Evolutionary conservation across 2,113 vertebrate genomes (phyloP).

Genomic region (Trochalopteron elliotii): DNA sequence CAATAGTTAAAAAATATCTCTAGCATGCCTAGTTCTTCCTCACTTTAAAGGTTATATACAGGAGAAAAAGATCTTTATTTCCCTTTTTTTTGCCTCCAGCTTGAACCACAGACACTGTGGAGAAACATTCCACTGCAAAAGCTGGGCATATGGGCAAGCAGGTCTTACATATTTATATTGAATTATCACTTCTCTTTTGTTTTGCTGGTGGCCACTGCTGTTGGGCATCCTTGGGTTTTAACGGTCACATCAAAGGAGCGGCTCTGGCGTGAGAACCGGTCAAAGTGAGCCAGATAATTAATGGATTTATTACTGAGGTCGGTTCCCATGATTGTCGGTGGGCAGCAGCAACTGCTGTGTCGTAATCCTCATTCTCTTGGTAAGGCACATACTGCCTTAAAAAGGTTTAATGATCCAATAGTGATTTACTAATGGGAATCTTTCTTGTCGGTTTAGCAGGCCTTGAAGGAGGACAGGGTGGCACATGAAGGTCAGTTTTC

Average conservation of each 20-base stretch:
- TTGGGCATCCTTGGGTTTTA: constrained; percentile 65
- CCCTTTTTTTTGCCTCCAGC: neutral
- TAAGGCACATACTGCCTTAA: constrained; percentile 70
- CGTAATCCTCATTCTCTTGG: constrained; percentile 79
- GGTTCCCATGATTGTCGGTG: constrained; percentile 76
- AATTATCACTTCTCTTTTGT: constrained; percentile 45
- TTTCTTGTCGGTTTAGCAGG: constrained; percentile 40
- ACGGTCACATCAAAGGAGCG: constrained; percentile 77
- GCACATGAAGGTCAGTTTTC: constrained; percentile 35
- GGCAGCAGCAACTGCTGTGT: constrained; percentile 66
- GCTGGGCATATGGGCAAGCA: neutral
- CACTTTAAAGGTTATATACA: neutral
- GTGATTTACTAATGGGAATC: constrained; percentile 75
- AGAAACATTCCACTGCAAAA: neutral
- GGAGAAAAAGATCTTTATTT: neutral
- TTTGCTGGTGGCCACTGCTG: constrained; percentile 32
- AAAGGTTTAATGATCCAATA: constrained; percentile 75
- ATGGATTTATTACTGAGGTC: constrained; percentile 72
- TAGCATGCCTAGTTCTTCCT: neutral
- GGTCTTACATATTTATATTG: constrained; percentile 26
- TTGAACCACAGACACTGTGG: neutral
- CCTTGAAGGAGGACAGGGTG: neutral
- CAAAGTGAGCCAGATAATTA: constrained; percentile 75
- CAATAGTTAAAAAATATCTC: neutral
- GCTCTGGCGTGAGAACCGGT: constrained; percentile 75